A percentile compares a stretch with the other conserved stretches of the same genome.
Conservation (phyloP, 2,888 invertebrate genomes). For the Macrophya annulata region DNA sequence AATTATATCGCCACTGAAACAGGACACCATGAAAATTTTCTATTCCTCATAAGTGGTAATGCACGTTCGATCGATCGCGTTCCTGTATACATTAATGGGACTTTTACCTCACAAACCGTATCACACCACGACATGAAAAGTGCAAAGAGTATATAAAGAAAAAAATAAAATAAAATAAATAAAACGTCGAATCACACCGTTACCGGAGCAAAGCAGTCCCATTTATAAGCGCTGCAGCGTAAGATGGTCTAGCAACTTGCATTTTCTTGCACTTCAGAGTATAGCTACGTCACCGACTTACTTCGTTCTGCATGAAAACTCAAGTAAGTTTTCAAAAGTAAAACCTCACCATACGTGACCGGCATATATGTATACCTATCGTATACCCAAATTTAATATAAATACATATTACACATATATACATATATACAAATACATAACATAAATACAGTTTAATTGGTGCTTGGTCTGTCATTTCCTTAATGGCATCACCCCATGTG, state of each 20-base stretch:
- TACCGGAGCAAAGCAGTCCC: slow-evolving; percentile 33
- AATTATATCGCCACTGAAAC: slow-evolving; percentile 11
- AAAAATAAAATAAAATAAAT: neutral
- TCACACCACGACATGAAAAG: neutral
- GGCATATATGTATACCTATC: neutral
- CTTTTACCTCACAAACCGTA: neutral
- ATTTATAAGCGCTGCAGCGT: slow-evolving; percentile 37
- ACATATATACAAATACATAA: too few relatives aligned
- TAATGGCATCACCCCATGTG: neutral
- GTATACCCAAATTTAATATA: neutral
- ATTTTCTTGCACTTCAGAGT: slow-evolving; percentile 27
- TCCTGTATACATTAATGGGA: neutral
- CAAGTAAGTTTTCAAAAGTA: neutral
- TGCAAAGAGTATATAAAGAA: neutral
- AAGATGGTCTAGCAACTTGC: slow-evolving; percentile 34
- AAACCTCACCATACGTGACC: slow-evolving; percentile 7
- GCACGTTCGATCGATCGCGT: neutral
- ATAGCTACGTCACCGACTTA: slow-evolving; percentile 20
- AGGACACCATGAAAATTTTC: slow-evolving; percentile 2
- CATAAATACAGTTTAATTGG: slow-evolving; percentile 17
- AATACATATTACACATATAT: too few relatives aligned
- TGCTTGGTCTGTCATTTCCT: neutral
- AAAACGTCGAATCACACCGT: neutral
- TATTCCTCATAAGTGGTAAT: neutral
- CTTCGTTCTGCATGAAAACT: slow-evolving; percentile 17